Percentiles rank a stretch among this genome's conserved stretches.
These are phyloP conservation scores for Rhagologus leucostigma DNA, from an alignment of 2,113 vertebrate species.

Conservation along the genomic window DNA sequence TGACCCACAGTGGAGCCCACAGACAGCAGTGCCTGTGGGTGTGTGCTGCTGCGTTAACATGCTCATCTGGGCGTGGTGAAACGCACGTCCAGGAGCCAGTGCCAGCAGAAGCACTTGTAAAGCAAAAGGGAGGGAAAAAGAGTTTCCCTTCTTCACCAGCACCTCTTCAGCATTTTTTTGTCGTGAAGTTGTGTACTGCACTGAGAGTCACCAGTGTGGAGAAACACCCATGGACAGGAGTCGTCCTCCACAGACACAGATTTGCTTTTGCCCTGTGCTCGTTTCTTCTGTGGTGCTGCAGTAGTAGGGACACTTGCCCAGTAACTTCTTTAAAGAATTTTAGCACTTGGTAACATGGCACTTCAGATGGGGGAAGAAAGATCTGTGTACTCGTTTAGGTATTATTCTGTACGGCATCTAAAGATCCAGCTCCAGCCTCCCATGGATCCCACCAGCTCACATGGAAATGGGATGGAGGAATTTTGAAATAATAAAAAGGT, in stretches of 20 bases:
- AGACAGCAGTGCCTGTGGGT: background rate
- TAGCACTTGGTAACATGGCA: background rate
- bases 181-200: background rate
- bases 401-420: fast-evolving
- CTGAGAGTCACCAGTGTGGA: background rate
- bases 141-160: background rate
- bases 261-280: background rate
- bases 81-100: background rate
- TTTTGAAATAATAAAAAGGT: background rate
- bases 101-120: background rate
- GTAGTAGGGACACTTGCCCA: background rate
- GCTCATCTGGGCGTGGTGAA: background rate
- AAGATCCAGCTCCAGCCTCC: background rate
- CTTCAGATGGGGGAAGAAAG: background rate
- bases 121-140: background rate
- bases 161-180: background rate
- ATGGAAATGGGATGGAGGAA: background rate
- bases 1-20: background rate
- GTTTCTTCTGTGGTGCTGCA: background rate
- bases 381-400: background rate
- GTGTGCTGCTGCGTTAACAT: background rate
- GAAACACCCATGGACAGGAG: background rate
- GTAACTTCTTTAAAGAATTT: background rate
- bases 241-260: background rate
- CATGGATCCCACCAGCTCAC: background rate